Evolutionary conservation across 2,113 vertebrate genomes (phyloP).

Genomic region (Tachycineta bicolor): DNA sequence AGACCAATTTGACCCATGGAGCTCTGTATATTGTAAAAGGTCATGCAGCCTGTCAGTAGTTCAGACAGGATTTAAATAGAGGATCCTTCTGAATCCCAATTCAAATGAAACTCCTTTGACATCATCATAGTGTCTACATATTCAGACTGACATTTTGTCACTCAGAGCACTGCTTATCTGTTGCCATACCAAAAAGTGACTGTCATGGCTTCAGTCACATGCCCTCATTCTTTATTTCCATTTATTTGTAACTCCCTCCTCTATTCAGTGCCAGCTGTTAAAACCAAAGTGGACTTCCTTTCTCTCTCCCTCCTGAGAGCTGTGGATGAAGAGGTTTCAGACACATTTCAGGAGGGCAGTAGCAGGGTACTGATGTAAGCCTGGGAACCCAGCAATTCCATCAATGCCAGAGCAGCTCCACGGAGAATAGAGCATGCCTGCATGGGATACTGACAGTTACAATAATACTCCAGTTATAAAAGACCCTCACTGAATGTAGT

Average conservation of each 20-base stretch:
- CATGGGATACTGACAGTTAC: background rate
- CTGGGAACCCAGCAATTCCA: background rate
- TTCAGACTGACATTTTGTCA: constrained; percentile 40
- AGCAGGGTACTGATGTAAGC: background rate
- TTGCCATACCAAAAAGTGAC: background rate
- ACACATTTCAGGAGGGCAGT: background rate
- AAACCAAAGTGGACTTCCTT: background rate
- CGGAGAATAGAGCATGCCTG: background rate
- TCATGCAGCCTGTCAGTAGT: constrained; percentile 21
- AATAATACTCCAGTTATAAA: background rate
- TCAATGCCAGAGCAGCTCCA: background rate
- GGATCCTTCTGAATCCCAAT: background rate
- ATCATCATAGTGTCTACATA: constrained; percentile 6
- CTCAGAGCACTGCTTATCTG: background rate
- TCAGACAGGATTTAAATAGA: constrained; percentile 42
- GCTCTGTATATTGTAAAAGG: background rate
- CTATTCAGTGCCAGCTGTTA: background rate
- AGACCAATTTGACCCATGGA: background rate
- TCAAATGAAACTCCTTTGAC: constrained; percentile 28
- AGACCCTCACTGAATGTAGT: background rate
- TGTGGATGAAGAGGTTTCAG: background rate
- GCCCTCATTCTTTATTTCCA: background rate
- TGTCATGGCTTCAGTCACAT: background rate
- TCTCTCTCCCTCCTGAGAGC: background rate
- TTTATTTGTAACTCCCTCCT: background rate